Base-by-base conservation (phyloP, 2,888 invertebrate species). In the Drosophila siamana region DNA sequence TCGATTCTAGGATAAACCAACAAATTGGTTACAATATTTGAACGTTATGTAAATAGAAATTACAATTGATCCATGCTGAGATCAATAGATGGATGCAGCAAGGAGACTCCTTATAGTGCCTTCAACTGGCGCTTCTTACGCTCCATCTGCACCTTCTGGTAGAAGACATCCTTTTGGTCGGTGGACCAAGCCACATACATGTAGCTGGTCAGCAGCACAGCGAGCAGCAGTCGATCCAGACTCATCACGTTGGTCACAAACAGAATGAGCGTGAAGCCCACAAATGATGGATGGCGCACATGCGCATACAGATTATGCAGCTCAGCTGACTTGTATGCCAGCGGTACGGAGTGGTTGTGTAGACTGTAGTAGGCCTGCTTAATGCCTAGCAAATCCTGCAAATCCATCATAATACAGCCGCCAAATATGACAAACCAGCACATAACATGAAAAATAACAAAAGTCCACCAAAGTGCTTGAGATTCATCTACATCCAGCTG, bases 221-320 rank as follows among this genome's bases (percentile, higher is more conserved):
- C 93, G 59, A 95, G 81, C 33, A 95, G 67, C 8, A 94, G 75
- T 43, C 94, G 92, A 86, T 95, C 95, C 69, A 94, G 92, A 92
- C 93, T 94, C 95, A 95, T 95, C 0, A 93, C 88, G 54, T 95
- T 95, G 66, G 93, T 92, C 47, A 93, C 89, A 94, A 95, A 95
- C 36, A 95, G 91, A 64, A 95, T 93, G 1, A 93, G 77, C 0
- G 93, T 86, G 60, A 95, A 93, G 5, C 94, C 94, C 40, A 92
- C 90, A 74, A 95, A 94, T 63, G 95, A 95, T 1, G 95, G 95
- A 92, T 95, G 95, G 43, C 95, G 93, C 88, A 95, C 93, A 74
- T 95, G 94, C 0, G 91, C 80, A 69, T 93, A 94, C 24, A 94
- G 92, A 72, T 93, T 91, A 50, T 92, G 92, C 51, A 94, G 86